Evolutionary conservation across 2,113 vertebrate species (phyloP).

Genomic region (Nycticebus coucang): DNA sequence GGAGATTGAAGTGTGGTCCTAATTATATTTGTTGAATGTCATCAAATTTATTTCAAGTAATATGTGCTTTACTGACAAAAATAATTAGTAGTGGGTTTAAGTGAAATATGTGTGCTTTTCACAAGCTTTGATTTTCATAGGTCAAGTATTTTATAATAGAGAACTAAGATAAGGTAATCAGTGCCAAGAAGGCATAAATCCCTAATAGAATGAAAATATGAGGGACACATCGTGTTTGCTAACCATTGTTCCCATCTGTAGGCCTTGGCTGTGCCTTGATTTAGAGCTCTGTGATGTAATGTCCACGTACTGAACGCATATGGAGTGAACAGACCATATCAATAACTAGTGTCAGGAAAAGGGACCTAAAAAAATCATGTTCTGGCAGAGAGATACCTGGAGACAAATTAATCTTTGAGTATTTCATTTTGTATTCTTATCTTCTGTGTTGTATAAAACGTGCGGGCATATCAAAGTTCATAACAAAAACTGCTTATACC

Average conservation of each 20-base stretch:
- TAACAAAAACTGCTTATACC: conserved; percentile 53
- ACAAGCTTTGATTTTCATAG: conserved; percentile 12
- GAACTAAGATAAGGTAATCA: background rate
- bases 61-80: conserved; percentile 20
- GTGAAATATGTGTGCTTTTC: conserved; percentile 28
- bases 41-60: conserved; percentile 5
- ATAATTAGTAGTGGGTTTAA: background rate
- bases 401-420: background rate
- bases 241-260: background rate
- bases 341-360: background rate
- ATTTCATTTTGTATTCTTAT: conserved; percentile 35
- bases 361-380: background rate
- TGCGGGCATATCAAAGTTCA: conserved; percentile 34
- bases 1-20: conserved; percentile 16
- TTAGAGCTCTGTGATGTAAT: background rate
- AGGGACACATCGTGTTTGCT: background rate
- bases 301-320: background rate
- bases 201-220: background rate
- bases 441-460: background rate
- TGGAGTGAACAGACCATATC: background rate
- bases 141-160: background rate
- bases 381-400: background rate
- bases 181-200: background rate
- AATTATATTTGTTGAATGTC: conserved; percentile 9
- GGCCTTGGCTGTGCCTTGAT: background rate